Conservation (phyloP, 2,113 vertebrate species). For the Lycaon pictus region DNA sequence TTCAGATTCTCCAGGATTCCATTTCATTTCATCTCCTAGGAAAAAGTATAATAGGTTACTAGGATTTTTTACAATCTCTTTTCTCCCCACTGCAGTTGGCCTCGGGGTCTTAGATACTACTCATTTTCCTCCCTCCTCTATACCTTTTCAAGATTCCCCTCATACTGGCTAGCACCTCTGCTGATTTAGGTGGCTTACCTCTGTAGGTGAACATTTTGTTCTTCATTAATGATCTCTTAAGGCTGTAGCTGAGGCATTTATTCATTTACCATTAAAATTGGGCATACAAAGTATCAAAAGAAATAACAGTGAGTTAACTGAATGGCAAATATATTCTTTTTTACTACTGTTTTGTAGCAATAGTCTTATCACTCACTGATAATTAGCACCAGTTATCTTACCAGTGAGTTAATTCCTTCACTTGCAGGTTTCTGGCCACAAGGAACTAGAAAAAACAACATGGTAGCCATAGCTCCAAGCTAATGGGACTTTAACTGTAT, state of each 20-base stretch:
- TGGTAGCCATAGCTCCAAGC: accelerated
- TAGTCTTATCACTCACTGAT: background rate
- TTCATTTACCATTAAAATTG: background rate
- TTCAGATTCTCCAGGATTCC: background rate
- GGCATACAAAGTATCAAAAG: background rate
- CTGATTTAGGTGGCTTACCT: background rate
- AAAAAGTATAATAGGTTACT: background rate
- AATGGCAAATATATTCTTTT: background rate
- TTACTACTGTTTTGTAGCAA: background rate
- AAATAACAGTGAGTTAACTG: background rate
- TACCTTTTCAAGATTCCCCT: background rate
- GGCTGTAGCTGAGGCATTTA: background rate
- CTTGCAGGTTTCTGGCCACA: background rate
- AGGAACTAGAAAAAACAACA: background rate
- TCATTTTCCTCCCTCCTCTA: background rate
- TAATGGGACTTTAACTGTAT: background rate
- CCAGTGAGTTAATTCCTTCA: background rate
- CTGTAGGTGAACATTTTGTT: background rate
- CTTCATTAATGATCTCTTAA: background rate
- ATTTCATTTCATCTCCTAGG: background rate
- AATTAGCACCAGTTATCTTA: background rate
- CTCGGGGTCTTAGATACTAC: background rate
- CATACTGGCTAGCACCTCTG: accelerated
- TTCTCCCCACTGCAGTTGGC: background rate
- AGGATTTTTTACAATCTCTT: background rate